These are phyloP conservation scores for Mycalesis mineus DNA, from an alignment of 2,888 invertebrate genomes.

Conservation along the genomic window DNA sequence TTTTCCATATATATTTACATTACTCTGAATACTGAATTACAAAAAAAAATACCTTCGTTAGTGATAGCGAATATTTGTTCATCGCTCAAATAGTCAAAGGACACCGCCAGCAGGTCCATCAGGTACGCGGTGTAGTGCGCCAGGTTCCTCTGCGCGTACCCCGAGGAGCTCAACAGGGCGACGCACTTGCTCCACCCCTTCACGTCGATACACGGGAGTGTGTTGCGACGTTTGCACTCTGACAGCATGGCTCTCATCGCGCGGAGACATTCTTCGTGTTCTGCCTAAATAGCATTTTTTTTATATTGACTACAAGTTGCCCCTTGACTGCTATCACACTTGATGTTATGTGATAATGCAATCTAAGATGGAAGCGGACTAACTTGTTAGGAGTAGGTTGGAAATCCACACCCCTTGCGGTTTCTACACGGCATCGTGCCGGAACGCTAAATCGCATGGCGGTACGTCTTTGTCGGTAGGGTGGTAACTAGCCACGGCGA, in stretches of 20 bases:
- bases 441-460: too few species aligned
- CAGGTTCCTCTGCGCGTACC: conserved; percentile 13
- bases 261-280: conserved; percentile 27
- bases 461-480: too few species aligned
- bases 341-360: too few species aligned
- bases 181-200: conserved; percentile 14
- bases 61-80: conserved; percentile 30
- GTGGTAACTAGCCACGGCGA: too few species aligned
- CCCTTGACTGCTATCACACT: too few species aligned
- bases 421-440: too few species aligned
- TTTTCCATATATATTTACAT: too few species aligned
- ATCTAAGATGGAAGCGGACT: too few species aligned
- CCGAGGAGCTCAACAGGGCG: conserved; percentile 13
- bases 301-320: too few species aligned
- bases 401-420: too few species aligned
- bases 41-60: conserved; percentile 3
- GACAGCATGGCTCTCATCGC: conserved; percentile 35
- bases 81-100: conserved; percentile 33
- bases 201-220: neutral
- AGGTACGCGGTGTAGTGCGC: conserved; percentile 32
- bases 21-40: too few species aligned
- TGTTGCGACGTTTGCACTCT: neutral
- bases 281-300: neutral
- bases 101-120: conserved; percentile 38
- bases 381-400: too few species aligned